These are phyloP conservation scores for Acrocephalus arundinaceus DNA, from an alignment of 2,113 vertebrate species.

Conservation along the genomic window DNA sequence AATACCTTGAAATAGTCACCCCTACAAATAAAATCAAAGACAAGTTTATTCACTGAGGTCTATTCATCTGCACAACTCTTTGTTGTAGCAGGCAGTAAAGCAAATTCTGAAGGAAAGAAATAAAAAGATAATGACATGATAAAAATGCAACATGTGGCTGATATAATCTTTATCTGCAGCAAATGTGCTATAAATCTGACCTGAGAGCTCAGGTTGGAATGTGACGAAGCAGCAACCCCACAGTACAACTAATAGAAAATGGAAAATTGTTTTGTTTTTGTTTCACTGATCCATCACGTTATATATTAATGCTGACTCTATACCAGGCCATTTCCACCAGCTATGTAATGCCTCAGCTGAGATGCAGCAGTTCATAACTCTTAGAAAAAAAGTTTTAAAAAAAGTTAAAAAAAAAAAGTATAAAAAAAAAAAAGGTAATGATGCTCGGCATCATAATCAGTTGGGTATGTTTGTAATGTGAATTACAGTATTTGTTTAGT, in stretches of 20 bases:
- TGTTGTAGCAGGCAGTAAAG: conserved; percentile 13
- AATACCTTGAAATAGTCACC: neutral
- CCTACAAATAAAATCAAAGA: neutral
- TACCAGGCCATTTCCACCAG: conserved; percentile 63
- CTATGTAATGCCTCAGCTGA: conserved; percentile 74
- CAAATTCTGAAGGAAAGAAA: conserved; percentile 3
- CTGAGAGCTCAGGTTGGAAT: neutral
- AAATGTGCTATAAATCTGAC: neutral
- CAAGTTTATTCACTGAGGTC: neutral
- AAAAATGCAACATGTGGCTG: neutral
- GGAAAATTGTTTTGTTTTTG: neutral
- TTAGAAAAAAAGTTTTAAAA: neutral
- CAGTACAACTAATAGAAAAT: neutral
- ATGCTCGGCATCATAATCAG: conserved; percentile 73
- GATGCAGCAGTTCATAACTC: conserved; percentile 62
- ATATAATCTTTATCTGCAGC: neutral
- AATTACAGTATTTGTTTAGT: conserved; percentile 83
- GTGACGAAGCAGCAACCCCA: neutral
- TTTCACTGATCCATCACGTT: conserved; percentile 22
- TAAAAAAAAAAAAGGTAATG: conserved; percentile 37
- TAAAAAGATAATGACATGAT: neutral
- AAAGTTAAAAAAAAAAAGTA: accelerated
- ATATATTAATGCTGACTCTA: conserved; percentile 31
- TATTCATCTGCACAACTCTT: neutral
- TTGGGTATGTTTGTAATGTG: conserved; percentile 85